Percentiles rank a stretch among this genome's conserved stretches.
Evolutionary conservation across 2,888 invertebrate species (phyloP).

Genomic region (Liposcelis brunnea): DNA sequence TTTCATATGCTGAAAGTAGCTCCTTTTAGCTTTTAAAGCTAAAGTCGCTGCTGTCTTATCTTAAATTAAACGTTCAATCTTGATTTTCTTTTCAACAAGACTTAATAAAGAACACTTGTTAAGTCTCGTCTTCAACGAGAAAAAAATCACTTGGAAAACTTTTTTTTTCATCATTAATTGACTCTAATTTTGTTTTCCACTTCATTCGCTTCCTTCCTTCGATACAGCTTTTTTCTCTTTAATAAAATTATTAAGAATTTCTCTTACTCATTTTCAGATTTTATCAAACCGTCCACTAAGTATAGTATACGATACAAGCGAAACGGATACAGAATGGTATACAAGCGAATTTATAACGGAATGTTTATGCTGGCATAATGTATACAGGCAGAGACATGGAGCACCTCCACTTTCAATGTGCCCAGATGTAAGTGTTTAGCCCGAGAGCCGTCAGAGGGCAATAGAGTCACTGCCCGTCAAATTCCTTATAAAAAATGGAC

Average conservation of each 20-base stretch:
- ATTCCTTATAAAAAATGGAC: no score
- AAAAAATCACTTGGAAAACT: no score
- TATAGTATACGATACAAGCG: constrained; percentile 51
- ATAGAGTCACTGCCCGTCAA: not conserved
- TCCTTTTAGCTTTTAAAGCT: no score
- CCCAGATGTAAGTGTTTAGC: constrained; percentile 49
- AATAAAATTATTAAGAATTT: not conserved
- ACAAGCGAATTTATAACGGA: constrained; percentile 69
- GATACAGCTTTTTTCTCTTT: not conserved
- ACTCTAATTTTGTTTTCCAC: not conserved
- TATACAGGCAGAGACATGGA: constrained; percentile 58
- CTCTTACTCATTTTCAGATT: constrained; percentile 32
- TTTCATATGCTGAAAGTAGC: no score
- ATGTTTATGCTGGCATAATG: constrained; percentile 68
- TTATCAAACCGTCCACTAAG: constrained; percentile 46
- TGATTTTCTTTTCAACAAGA: no score
- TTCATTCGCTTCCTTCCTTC: not conserved
- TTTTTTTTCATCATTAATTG: not conserved
- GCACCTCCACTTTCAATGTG: constrained; percentile 57
- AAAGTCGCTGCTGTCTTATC: no score
- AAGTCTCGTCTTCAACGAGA: no score
- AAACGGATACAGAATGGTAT: constrained; percentile 55
- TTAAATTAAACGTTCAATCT: no score
- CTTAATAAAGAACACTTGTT: no score
- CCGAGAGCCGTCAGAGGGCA: no score